Conservation (phyloP, 2,113 vertebrate species). For the Eulemur macaco region DNA sequence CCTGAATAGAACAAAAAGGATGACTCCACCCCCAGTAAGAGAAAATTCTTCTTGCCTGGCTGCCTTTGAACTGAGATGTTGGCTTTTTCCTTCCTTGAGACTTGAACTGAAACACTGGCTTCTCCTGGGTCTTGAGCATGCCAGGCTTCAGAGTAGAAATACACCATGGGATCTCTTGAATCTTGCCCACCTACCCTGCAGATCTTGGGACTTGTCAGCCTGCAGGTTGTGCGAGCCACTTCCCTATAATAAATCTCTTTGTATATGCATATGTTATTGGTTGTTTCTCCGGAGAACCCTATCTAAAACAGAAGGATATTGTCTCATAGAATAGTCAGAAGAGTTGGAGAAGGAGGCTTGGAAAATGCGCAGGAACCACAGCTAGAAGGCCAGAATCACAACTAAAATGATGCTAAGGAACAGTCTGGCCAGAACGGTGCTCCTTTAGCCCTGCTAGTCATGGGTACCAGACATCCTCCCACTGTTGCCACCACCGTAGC, state of each 20-base stretch:
- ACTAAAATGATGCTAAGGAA: background rate
- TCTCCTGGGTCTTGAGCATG: background rate
- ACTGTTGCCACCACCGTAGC: rapidly evolving
- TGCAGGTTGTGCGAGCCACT: background rate
- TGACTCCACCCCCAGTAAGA: background rate
- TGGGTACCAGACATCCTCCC: background rate
- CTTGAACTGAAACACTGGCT: background rate
- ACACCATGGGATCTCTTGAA: background rate
- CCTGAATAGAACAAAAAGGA: background rate
- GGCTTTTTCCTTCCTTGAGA: background rate
- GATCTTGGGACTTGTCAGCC: background rate
- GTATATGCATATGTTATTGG: background rate
- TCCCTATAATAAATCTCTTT: background rate
- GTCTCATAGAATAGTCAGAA: background rate
- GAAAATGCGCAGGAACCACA: background rate
- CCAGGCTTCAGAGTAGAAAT: background rate
- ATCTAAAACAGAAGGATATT: background rate
- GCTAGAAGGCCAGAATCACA: background rate
- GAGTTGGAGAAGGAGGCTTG: background rate
- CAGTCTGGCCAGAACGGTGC: background rate
- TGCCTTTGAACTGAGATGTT: background rate
- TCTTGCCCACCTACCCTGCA: background rate
- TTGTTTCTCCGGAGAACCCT: background rate
- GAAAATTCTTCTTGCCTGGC: background rate
- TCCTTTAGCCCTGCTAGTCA: background rate